Conservation (phyloP, 2,797 vertebrate species). For the Acipenser oxyrinchus region DNA sequence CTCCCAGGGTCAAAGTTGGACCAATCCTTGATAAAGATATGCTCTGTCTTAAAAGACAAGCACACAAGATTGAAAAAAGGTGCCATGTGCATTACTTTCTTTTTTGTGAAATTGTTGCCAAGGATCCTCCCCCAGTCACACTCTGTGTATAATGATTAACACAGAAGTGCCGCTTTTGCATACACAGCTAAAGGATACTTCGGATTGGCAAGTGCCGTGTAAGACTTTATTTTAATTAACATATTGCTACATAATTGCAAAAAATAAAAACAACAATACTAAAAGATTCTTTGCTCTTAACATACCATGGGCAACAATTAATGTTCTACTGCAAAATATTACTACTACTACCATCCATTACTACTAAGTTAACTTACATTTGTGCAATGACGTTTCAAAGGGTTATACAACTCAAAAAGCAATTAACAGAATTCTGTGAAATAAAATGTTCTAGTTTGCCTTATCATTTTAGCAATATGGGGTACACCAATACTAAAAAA, state of each 20-base stretch:
- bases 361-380: too few species aligned
- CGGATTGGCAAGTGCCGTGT: slow-evolving; percentile 35
- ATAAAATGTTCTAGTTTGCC: slow-evolving; percentile 4
- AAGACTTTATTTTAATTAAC: slow-evolving; percentile 41
- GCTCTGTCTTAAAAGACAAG: slow-evolving; percentile 16
- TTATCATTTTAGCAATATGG: slow-evolving; percentile 45
- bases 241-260: too few species aligned
- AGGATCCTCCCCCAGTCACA: slow-evolving; percentile 29
- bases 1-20: slow-evolving; percentile 11
- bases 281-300: too few species aligned
- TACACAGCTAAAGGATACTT: slow-evolving; percentile 31
- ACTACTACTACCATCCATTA: too few species aligned
- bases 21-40: slow-evolving; percentile 16
- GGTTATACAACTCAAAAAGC: too few species aligned
- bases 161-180: slow-evolving; percentile 33
- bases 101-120: slow-evolving; percentile 18
- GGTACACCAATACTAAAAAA: slow-evolving; percentile 24
- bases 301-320: too few species aligned
- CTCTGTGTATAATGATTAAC: slow-evolving; percentile 37
- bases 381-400: too few species aligned
- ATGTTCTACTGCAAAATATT: too few species aligned
- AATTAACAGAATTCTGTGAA: too few species aligned
- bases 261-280: too few species aligned
- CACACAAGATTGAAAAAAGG: slow-evolving; percentile 22
- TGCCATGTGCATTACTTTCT: slow-evolving; percentile 5